Base-by-base conservation (phyloP, 1,140 invertebrate species). In the Chrysomallon squamiferum region DNA sequence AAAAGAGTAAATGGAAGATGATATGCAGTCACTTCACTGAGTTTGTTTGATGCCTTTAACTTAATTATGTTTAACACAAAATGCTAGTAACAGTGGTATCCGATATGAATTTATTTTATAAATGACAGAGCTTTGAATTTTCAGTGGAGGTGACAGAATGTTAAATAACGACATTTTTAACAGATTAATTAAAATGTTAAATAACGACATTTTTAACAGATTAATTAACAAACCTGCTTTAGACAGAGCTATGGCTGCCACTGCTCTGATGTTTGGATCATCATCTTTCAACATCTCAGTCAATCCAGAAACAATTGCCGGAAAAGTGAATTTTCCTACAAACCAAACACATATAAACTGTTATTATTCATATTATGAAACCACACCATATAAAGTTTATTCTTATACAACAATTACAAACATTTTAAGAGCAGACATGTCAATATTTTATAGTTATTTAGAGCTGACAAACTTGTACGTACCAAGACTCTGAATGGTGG, bases 401-500 rank as follows among this genome's bases (percentile, higher is more conserved):
- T n/a, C n/a, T n/a, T n/a, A n/a, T n/a, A 47, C 11, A 47, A 20
- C 7, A 47, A 47, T 47, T 20, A 5, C 13, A 47, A 18, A 9
- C 45, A 47, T n/a, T n/a, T n/a, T n/a, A n/a, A n/a, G n/a, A n/a
- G n/a, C 6, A 3, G 9, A 47, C 11, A 47, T 22, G 7, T 20
- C 45, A 47, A 18, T 22, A 47, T 22, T 20, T 47, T 5, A 47
- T 47, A 6, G 11, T n/a, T 18, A 7, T 11, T 20, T 6, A 47
- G n/a, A 20, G 25, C n/a, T 18, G 25, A 1, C 15, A 47, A 1
- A 11, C 45, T 20, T 38, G 15, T 38, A 15, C 70, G 69, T 64
- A 81, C 79, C 79, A 22, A 81, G 58, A 63, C 78, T 81, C 60
- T 80, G 76, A 59, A 81, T 76, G 25, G 78, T 79, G 13, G 73